Base-by-base conservation (phyloP, 1,140 invertebrate genomes). In the Camponotus pennsylvanicus region DNA sequence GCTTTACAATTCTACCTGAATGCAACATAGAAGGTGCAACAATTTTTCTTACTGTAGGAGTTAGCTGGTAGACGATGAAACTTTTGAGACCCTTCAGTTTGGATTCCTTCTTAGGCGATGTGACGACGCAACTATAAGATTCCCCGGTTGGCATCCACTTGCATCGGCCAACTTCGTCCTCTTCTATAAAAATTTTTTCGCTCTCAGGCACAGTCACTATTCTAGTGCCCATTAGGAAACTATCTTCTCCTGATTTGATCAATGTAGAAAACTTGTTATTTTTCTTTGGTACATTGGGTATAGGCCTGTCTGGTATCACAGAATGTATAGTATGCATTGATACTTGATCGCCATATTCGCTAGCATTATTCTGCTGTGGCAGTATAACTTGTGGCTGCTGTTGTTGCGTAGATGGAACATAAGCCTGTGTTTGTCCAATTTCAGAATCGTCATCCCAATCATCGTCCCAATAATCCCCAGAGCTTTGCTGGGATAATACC, bases 31-130 rank as follows among this genome's bases (percentile, higher is more conserved):
- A 42, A 32, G 18, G 42, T 4, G 45, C 49, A 52, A 52, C 13
- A 11, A 57, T 52, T 40, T 49, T 0, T 34, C 57, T 87, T 89
- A 97, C 97, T 83, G 98, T 98, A 32, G 98, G 98, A 86, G 98
- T 99, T 73, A 99, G 94, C 92, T 99, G 98, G 95, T 99, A 99
- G 76, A 98, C 98, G 90, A 99, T 99, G 92, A 98, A 99, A 93
- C 98, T 99, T 95, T 99, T 99, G 80, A 99, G 96, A 34, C 99
- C 99, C 94, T 99, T 99, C 86, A 99, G 97, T 95, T 99, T 99
- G 0, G 98, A 97, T 95, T 99, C 98, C 92, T 99, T 99, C 92
- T 99, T 99, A 1, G 99, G 99, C 73, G 98, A 99, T 21, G 98
- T 97, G 6, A 99, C 97, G 70, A 97, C 96, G 86, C 99, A 99